A percentile compares a stretch with the other conserved stretches of the same genome.
phyloP scores from a whole-genome alignment of 2,113 vertebrate genomes.

The Chloebia gouldiae region DNA sequence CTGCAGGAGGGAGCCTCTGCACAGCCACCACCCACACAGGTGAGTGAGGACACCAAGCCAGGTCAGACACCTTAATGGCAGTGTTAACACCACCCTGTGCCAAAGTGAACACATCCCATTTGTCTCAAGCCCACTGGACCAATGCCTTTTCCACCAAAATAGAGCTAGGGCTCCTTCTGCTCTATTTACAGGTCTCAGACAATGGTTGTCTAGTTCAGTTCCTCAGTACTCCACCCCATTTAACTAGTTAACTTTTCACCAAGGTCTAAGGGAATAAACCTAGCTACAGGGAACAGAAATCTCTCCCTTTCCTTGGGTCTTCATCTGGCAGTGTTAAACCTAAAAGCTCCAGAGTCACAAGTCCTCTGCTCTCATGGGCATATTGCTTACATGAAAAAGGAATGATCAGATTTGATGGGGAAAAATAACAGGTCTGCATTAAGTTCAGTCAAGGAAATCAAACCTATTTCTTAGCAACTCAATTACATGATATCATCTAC shows the following conservation, averaged over 20 bases:
- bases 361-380: neutral
- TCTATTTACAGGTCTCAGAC: neutral
- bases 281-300: neutral
- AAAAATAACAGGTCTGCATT: neutral
- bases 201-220: neutral
- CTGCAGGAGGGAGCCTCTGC: neutral
- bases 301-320: neutral
- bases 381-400: neutral
- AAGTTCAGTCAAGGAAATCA: neutral
- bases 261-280: neutral
- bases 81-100: rapidly evolving
- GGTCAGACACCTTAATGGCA: neutral
- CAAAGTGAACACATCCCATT: neutral
- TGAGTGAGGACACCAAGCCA: neutral
- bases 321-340: neutral
- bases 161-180: neutral
- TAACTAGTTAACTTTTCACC: rapidly evolving
- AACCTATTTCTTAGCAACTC: neutral
- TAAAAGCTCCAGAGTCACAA: neutral
- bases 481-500: neutral
- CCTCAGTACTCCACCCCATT: neutral
- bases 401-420: neutral
- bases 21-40: rapidly evolving
- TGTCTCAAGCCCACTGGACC: neutral
- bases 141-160: neutral